phyloP scores from a whole-genome alignment of 2,797 vertebrate genomes.

The Rousettus madagascariensis region DNA sequence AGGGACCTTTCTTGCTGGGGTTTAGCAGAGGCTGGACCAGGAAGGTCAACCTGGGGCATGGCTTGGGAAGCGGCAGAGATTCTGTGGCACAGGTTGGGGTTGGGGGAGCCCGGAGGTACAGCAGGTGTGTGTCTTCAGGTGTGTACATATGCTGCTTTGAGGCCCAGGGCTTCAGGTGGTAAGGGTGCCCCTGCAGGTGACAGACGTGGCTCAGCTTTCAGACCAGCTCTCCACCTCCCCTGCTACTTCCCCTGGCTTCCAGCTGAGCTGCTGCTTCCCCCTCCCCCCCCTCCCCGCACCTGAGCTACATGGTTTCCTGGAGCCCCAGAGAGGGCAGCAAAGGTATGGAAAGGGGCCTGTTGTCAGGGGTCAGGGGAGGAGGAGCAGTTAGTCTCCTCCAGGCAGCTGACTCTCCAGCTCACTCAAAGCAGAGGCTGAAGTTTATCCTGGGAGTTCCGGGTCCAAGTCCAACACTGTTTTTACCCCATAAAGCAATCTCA shows the following conservation, averaged over 20 bases:
- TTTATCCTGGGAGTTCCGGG: not conserved
- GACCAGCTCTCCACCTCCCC: conserved; percentile 69
- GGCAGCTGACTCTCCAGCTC: not conserved
- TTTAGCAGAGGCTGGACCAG: not conserved
- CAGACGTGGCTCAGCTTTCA: conserved; percentile 59
- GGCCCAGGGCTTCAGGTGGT: conserved; percentile 50
- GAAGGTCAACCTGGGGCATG: not conserved
- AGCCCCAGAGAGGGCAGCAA: not conserved
- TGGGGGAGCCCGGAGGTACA: accelerated
- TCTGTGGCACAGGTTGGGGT: not conserved
- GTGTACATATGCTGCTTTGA: conserved; percentile 70
- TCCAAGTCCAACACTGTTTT: not conserved
- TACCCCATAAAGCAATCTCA: not conserved
- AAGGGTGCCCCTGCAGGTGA: conserved; percentile 31
- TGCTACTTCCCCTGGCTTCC: conserved; percentile 26
- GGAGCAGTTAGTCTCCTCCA: not conserved
- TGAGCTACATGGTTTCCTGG: conserved; percentile 68
- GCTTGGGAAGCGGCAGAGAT: not conserved
- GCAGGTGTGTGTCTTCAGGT: conserved; percentile 65
- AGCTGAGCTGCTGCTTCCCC: conserved; percentile 76
- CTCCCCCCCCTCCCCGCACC: no score
- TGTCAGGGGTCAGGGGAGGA: no score
- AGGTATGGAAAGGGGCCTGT: not conserved
- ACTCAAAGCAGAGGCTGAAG: not conserved
- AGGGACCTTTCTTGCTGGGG: not conserved